Percentiles rank a stretch among this genome's conserved stretches.
These are phyloP conservation scores for Caenorhabditis sp. DNA, from an alignment of 2,888 invertebrate genomes.

Conservation along the genomic window DNA sequence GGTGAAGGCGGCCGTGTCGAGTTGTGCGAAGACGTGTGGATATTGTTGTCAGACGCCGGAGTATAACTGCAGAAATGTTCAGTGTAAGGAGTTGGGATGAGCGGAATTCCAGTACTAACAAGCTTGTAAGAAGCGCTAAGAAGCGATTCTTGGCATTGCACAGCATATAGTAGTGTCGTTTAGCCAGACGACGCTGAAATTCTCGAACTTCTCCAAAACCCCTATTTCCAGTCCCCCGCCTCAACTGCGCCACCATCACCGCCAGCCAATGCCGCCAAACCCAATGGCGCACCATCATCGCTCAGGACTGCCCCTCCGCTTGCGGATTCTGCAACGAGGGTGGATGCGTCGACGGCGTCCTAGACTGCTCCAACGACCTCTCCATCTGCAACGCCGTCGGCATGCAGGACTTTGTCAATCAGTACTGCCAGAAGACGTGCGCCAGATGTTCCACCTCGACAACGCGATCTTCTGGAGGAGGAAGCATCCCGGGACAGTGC, in stretches of 20 bases:
- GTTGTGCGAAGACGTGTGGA: no score
- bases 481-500: no score
- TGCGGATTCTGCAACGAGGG: conserved; percentile 68
- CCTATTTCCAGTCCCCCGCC: conserved; percentile 39
- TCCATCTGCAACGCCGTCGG: conserved; percentile 62
- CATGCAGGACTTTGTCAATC: conserved; percentile 58
- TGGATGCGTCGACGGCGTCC: conserved; percentile 67
- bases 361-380: conserved; percentile 64
- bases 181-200: no score
- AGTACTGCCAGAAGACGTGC: conserved; percentile 74
- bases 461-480: no score
- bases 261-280: conserved; percentile 48
- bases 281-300: conserved; percentile 62
- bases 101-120: no score
- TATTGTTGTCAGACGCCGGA: no score
- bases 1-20: no score
- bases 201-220: not conserved
- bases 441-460: conserved; percentile 11
- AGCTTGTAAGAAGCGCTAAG: no score
- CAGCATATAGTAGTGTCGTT: no score
- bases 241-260: conserved; percentile 54
- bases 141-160: no score
- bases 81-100: no score
- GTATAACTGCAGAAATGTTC: no score
- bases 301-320: conserved; percentile 62